Evolutionary conservation across 2,113 vertebrate genomes (phyloP).

Genomic region (Ptilonorhynchus violaceus): DNA sequence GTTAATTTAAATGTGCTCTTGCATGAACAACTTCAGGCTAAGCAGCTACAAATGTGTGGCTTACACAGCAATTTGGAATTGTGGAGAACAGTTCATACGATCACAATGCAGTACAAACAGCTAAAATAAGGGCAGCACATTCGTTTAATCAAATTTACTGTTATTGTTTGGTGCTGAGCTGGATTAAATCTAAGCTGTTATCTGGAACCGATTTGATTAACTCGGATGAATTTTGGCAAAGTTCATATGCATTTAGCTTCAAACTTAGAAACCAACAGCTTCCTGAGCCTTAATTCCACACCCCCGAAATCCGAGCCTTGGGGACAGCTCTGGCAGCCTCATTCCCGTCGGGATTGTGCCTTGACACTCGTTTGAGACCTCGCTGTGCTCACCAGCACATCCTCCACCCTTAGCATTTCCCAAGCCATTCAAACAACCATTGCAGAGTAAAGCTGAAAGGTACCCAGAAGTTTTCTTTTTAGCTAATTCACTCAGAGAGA

Average conservation of each 20-base stretch:
- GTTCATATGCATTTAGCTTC: neutral
- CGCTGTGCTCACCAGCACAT: accelerated
- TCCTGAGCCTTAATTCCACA: neutral
- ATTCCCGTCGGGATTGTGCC: accelerated
- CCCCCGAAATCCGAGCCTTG: accelerated
- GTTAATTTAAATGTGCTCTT: neutral
- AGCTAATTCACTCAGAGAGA: neutral
- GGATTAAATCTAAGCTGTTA: conserved; percentile 28
- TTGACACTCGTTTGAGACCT: accelerated
- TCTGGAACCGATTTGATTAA: conserved; percentile 21
- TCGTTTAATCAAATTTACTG: neutral
- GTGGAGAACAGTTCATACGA: neutral
- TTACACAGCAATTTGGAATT: neutral
- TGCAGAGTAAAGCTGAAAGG: neutral
- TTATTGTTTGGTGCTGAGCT: neutral
- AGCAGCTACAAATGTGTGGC: neutral
- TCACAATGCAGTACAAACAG: neutral
- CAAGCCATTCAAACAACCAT: neutral
- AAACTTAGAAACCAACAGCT: neutral
- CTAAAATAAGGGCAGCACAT: neutral
- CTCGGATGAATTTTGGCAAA: neutral
- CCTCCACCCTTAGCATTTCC: neutral
- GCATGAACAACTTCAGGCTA: neutral
- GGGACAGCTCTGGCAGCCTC: neutral
- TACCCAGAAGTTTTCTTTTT: neutral